A percentile compares a stretch with the other conserved stretches of the same genome.
These are phyloP conservation scores for Bradypodion ventrale DNA, from an alignment of 2,797 vertebrate species.

Conservation along the genomic window DNA sequence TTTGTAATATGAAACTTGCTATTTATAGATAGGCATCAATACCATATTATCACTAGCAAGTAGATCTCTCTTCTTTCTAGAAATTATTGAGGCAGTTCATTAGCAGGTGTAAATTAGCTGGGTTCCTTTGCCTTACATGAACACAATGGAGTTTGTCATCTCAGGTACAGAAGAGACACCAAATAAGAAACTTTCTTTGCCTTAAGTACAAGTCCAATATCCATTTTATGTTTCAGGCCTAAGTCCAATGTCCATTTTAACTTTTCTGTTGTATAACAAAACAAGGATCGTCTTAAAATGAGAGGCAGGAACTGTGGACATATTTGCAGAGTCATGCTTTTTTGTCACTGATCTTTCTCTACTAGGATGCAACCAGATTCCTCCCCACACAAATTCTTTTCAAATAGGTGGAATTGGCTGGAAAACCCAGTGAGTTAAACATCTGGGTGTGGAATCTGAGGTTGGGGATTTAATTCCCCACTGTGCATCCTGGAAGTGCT, in stretches of 20 bases:
- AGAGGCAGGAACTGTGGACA: not conserved
- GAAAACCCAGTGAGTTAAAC: too few relatives aligned
- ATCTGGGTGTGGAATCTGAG: too few relatives aligned
- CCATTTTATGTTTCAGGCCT: not conserved
- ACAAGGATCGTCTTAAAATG: not conserved
- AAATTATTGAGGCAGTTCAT: slow-evolving; percentile 1
- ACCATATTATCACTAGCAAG: not conserved
- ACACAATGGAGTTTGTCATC: not conserved
- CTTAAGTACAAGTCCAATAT: not conserved
- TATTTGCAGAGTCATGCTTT: not conserved
- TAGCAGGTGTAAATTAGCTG: not conserved
- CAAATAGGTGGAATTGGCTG: too few relatives aligned
- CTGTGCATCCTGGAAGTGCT: too few relatives aligned
- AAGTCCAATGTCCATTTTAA: not conserved
- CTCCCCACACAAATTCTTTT: not conserved
- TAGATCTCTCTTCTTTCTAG: slow-evolving; percentile 3
- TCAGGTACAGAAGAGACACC: not conserved
- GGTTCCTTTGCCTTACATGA: not conserved
- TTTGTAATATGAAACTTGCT: slow-evolving; percentile 36
- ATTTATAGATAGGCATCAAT: slow-evolving; percentile 24
- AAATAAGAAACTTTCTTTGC: not conserved
- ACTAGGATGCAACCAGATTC: not conserved
- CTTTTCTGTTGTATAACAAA: not conserved
- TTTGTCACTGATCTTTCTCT: not conserved
- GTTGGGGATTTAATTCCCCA: too few relatives aligned